Base-by-base conservation (phyloP, 2,113 vertebrate genomes). In the Indicator indicator region DNA sequence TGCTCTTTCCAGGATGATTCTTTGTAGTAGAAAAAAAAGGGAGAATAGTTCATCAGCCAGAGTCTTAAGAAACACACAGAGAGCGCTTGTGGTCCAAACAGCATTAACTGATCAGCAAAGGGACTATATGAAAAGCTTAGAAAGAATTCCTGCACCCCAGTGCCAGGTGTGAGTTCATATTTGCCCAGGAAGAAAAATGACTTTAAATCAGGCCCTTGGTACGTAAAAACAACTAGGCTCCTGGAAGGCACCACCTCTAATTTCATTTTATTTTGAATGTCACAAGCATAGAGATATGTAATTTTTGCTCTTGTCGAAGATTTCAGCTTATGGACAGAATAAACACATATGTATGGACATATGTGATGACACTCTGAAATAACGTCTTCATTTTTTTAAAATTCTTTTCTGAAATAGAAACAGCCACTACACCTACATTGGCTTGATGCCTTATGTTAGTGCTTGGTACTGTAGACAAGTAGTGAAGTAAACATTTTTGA, bases 331-430 rank as follows among this genome's bases (percentile, higher is more conserved):
- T 36, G 36, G 36, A 36, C 36, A 36, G 68, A 78, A 78, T 4
- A 46, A 58, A 65, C 19, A 24, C 9, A 26, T 40, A 40, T 11
- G 5, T 56, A 77, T 11, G 6, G 15, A 79, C 16, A 23, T 42
- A 24, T 9, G 8, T 21, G 12, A 32, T 54, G 20, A 70, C 5
- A 89, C 4, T 28, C 36, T 32, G 19, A 88, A 94, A 73, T 17
- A 54, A 28, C 2, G 1, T 9, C 5, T 42, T n/a, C 1, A 48
- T 11, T 50, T 23, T 23, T 52, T 12, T 24, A 52, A 6, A 7
- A 52, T 52, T 52, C 24, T 12, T 52, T 24, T 60, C 28, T 78
- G 17, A 74, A 89, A 62, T 24, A 50, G 28, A 55, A 78, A 70
- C 24, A 54, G 5, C 2, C 36, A 33, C 62, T 71, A 55, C 5